A percentile compares a stretch with the other conserved stretches of the same genome.
phyloP scores from a whole-genome alignment of 2,113 vertebrate species.

The Lamprologus sp. region DNA sequence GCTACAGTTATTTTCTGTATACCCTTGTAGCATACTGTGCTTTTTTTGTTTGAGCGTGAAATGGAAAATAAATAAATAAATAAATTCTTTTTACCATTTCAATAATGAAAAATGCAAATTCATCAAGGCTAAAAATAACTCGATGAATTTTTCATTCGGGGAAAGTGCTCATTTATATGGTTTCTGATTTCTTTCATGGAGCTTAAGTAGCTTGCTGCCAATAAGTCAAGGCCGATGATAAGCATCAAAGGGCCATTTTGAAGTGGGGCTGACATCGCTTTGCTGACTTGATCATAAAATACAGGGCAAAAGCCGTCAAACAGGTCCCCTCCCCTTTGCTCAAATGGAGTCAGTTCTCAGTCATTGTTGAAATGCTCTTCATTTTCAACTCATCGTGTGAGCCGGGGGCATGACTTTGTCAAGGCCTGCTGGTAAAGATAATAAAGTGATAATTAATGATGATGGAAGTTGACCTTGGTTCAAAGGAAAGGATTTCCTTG shows the following conservation, averaged over 20 bases:
- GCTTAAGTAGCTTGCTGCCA: background rate
- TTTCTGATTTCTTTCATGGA: slow-evolving; percentile 1
- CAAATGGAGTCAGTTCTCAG: slow-evolving; percentile 8
- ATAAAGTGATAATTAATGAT: slow-evolving; percentile 53
- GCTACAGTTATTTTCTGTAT: background rate
- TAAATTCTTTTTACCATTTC: background rate
- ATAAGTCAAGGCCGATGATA: slow-evolving; percentile 1
- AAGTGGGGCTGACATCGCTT: slow-evolving; percentile 14
- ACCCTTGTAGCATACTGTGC: background rate
- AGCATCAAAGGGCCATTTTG: slow-evolving; percentile 9
- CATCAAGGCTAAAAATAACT: background rate
- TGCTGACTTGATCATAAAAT: slow-evolving; percentile 16
- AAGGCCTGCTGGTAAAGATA: slow-evolving; percentile 39
- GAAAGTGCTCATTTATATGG: background rate
- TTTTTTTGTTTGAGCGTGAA: background rate
- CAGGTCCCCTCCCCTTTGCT: background rate
- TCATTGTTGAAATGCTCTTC: slow-evolving; percentile 3
- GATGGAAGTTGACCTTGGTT: slow-evolving; percentile 40
- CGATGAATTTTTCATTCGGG: background rate
- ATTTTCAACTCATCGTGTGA: slow-evolving; percentile 10
- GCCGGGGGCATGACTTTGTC: background rate
- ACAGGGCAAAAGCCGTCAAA: slow-evolving; percentile 15
- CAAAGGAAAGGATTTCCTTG: slow-evolving; percentile 6
- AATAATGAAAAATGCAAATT: background rate
- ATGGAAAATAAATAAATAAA: background rate